Base-by-base conservation (phyloP, 2,113 vertebrate species). In the Rhegmatorhina hoffmannsi region DNA sequence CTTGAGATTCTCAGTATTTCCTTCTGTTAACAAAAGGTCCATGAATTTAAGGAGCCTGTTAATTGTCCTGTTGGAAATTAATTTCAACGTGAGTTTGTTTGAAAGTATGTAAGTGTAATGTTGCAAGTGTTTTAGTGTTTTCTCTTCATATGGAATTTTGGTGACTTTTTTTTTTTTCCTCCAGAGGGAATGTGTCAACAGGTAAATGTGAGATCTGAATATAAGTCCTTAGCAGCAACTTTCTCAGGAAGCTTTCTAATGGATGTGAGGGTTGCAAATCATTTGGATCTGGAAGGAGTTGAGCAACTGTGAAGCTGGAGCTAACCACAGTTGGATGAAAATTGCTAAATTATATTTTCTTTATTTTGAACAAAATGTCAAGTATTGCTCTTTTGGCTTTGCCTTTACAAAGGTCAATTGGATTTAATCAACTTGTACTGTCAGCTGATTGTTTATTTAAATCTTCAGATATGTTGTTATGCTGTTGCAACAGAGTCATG, bases 351-450 rank as follows among this genome's bases (percentile, higher is more conserved):
- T 94, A 64, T 94, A 69, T 97, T 96, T 96, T 95, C 82, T 96
- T 97, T 96, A 95, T 96, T 97, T 96, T 97, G 95, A 81, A 23
- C 26, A 33, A 98, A 98, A 98, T 98, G 96, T 97, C 97, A 98
- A 92, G 77, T 75, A 68, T 88, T 97, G 53, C 87, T 97, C 80
- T 96, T 97, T 96, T 96, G 93, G 87, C 59, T 97, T 95, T 95
- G 95, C 93, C 66, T 97, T 94, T 80, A 82, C 75, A 98, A 98
- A 98, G 95, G 96, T 97, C 97, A 97, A 8, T 38, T 94, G 80
- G 72, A 83, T 85, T 97, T 33, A 31, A 94, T 87, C 82, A 84
- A 11, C 84, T 96, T 46, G 15, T 74, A 67, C 74, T 74, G 77
- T 84, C 92, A 89, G 66, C 52, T 96, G 87, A 89, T 97, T 94